phyloP scores from a whole-genome alignment of 1,140 invertebrate species.

The Colletes gigas region DNA sequence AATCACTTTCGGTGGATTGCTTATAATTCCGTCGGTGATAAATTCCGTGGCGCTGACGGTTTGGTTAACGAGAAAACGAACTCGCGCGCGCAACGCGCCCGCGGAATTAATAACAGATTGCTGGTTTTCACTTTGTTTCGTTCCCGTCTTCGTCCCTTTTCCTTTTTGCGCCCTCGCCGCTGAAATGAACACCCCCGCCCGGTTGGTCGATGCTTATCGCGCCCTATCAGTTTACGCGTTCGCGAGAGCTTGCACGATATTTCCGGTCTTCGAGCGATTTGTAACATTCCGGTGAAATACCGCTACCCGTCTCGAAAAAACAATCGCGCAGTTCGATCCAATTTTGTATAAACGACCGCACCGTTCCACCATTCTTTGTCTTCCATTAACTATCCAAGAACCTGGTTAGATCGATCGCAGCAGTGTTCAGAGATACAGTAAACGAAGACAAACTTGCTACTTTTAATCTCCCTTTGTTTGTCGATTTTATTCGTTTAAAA shows the following conservation, averaged over 20 bases:
- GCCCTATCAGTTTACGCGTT: not conserved
- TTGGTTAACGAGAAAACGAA: slow-evolving; percentile 49
- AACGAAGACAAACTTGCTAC: too few species aligned
- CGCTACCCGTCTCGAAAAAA: too few species aligned
- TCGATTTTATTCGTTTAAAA: too few species aligned
- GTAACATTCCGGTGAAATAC: too few species aligned
- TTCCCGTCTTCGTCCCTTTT: not conserved
- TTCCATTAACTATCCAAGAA: too few species aligned
- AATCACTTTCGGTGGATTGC: slow-evolving; percentile 49
- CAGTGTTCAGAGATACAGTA: too few species aligned
- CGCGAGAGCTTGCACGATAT: not conserved
- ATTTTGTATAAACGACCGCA: too few species aligned
- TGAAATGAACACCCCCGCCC: not conserved
- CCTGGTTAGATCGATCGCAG: too few species aligned
- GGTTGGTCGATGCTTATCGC: not conserved
- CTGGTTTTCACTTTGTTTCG: slow-evolving; percentile 2
- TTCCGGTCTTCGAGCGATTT: not conserved
- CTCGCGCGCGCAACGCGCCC: not conserved
- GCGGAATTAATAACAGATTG: slow-evolving; percentile 35
- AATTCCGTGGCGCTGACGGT: slow-evolving; percentile 33
- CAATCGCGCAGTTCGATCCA: too few species aligned
- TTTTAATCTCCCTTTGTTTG: too few species aligned
- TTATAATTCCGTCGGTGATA: slow-evolving; percentile 43
- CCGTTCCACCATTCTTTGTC: too few species aligned
- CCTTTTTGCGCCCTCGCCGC: not conserved